Conservation (phyloP, 2,888 invertebrate genomes). For the Neocrepidodera transversa region DNA sequence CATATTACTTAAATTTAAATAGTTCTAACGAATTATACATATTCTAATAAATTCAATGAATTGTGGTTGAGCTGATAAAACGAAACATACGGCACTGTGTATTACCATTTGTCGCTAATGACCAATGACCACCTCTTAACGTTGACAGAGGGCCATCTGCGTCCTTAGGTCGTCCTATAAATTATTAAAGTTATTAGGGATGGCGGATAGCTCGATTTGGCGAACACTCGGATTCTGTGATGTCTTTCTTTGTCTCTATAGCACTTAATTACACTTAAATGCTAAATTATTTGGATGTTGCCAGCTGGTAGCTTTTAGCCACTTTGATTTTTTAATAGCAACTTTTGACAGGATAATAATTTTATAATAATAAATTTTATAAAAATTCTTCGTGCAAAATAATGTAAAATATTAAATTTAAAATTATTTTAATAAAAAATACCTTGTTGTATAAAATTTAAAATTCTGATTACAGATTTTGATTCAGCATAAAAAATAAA, state of each 20-base stretch:
- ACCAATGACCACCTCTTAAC: constrained; percentile 53
- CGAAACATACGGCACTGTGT: constrained; percentile 37
- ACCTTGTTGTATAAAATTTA: no score
- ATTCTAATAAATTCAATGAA: no score
- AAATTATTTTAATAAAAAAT: no score
- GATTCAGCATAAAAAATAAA: no score
- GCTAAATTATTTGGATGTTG: neutral
- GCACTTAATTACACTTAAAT: constrained; percentile 10
- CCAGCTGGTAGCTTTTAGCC: constrained; percentile 1
- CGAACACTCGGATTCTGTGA: constrained; percentile 11
- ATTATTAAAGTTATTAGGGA: constrained; percentile 44
- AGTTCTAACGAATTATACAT: no score
- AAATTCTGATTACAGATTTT: no score
- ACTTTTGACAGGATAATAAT: no score
- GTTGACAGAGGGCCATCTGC: constrained; percentile 53
- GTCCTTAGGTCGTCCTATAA: constrained; percentile 49
- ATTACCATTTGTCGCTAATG: constrained; percentile 52
- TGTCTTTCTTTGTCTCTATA: constrained; percentile 5
- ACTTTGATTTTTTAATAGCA: neutral
- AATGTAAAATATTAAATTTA: no score
- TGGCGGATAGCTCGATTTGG: constrained; percentile 33
- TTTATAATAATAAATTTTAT: no score
- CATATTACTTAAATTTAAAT: no score
- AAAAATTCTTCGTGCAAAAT: no score
- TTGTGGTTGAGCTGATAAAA: no score